Conservation (phyloP, 2,797 vertebrate genomes). For the Vipera latastei region DNA sequence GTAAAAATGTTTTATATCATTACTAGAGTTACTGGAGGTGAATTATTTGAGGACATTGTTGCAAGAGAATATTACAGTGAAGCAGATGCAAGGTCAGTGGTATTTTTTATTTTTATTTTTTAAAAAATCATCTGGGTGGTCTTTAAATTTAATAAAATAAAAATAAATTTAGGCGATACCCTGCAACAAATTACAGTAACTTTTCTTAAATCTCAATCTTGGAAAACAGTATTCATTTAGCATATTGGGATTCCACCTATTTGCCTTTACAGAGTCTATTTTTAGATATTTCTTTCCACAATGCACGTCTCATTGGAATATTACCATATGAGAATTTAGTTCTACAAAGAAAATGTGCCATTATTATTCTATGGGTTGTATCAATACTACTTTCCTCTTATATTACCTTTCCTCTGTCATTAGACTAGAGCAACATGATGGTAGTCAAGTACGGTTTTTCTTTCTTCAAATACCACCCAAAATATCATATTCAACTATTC, state of each 20-base stretch:
- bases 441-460: neutral
- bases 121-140: neutral
- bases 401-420: neutral
- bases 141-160: neutral
- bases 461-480: neutral
- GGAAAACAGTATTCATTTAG: neutral
- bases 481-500: neutral
- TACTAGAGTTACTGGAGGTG: constrained; percentile 92
- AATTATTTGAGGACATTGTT: constrained; percentile 97
- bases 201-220: neutral
- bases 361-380: neutral
- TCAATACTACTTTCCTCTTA: neutral
- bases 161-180: constrained; percentile 36
- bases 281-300: neutral
- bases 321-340: neutral
- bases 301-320: neutral
- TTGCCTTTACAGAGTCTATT: neutral
- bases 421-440: neutral
- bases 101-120: constrained; percentile 47
- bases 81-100: constrained; percentile 95
- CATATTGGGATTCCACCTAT: neutral
- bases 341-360: neutral
- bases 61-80: constrained; percentile 98
- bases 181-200: constrained; percentile 49
- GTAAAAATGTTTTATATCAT: constrained; percentile 35